Evolutionary conservation across 2,797 vertebrate species (phyloP), one percentile per base, ranked within the genome.

Genomic region (Furcifer pardalis): DNA sequence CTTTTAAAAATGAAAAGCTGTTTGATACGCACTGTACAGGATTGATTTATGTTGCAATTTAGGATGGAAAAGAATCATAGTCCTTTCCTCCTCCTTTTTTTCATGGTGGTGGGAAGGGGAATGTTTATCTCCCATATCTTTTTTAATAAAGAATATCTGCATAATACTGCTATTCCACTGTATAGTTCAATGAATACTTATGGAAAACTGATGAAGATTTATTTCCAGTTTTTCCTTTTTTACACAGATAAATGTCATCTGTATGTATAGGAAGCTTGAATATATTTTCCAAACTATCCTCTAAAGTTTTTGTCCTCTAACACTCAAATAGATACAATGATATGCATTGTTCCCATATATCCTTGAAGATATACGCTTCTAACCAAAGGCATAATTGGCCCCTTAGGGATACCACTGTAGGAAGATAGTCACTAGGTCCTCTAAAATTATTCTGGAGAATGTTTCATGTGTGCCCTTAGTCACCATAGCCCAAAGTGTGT

Each of bases 401-500:
- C 86, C 68, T 90, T 80, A n/a, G 83, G 71, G 52, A 85, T 69
- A 17, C 1, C n/a, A 46, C 3, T 78, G 84, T 88, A 89, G 40
- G 60, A 77, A 65, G 32, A 12, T 68, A 44, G 84, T 74, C 56
- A 72, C 62, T 88, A 81, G 68, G 77, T 81, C 82, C 81, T 86
- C 91, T 85, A 89, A n/a, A 89, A 84, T 77, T 91, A 68, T 23
- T 76, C 78, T 89, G 60, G 85, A 73, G 35, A 27, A 74, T 68
- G 32, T 63, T 52, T 78, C 30, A 75, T 44, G 77, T 60, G 89
- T 82, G 23, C 72, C 5, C 32, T 80, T 78, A 85, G 1, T 77
- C 80, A 89, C 62, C 86, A 73, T 35, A 79, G 82, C 68, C 35
- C 0, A 87, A 65, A 30, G 76, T 78, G 75, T 76, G 35, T 46